Evolutionary conservation across 2,888 invertebrate species (phyloP), one percentile per base, ranked within the genome.

Genomic region (Eugnorisma glareosa): DNA sequence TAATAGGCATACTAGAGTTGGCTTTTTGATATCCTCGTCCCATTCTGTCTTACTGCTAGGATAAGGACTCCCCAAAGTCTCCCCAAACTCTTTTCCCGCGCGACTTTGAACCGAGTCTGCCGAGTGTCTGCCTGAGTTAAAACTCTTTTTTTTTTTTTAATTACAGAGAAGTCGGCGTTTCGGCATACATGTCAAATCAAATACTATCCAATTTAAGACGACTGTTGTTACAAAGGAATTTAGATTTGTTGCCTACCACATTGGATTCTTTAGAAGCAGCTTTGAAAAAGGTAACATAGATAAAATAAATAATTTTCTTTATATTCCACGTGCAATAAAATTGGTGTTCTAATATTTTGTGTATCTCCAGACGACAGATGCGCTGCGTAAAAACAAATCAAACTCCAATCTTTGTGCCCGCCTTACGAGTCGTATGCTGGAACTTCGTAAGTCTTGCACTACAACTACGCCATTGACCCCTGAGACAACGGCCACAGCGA

Each of bases 221-320:
- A 72, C 94, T 98, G 31, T 97, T 98, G 88, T 95, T 98, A 75
- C 98, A 98, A 94, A 97, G 98, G 72, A 98, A 98, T 88, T 94
- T 98, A 24, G 98, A 98, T 72, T 97, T 98, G 59, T 92, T 99
- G 51, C 97, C 98, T 79, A 97, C 97, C 28, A 97, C 98, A 1
- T 98, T 98, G 81, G 98, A 99, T 81, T 97, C 97, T 78, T 95
- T 99, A 48, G 98, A 99, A 90, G 89, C 94, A 63, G 96, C 98
- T 43, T 95, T 98, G 74, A 98, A 98, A 92, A 97, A 97, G 94
- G 97, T 97, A 90, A 64, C n/a, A 13, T 40, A 81, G 4, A 28
- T 10, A 31, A 37, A 28, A 1, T 15, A 2, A n/a, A 54, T 8
- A 31, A 15, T 73, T 40, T 31, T 5, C 43, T n/a, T 1, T 59